phyloP scores from a whole-genome alignment of 1,140 invertebrate species.

The Lysiphlebus fabarum region DNA sequence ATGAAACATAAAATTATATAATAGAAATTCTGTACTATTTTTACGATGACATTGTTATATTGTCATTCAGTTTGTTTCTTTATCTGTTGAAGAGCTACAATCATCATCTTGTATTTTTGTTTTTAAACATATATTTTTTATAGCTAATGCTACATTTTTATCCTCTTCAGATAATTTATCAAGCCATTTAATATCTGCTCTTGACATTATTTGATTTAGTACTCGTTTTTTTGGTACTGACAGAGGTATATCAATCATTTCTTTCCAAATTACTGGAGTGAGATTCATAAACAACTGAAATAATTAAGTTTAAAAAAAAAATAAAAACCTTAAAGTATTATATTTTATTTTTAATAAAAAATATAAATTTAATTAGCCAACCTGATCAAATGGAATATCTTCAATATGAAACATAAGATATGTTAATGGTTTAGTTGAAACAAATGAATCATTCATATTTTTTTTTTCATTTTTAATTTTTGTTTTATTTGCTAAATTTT shows the following conservation, averaged over 20 bases:
- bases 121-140: constrained; percentile 33
- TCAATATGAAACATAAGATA: constrained; percentile 77
- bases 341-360: too few relatives aligned
- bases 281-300: constrained; percentile 38
- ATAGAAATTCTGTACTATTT: too few relatives aligned
- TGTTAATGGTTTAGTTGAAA: constrained; percentile 60
- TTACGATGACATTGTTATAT: too few relatives aligned
- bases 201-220: constrained; percentile 33
- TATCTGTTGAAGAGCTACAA: too few relatives aligned
- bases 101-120: background rate
- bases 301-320: background rate
- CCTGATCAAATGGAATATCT: constrained; percentile 67
- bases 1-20: too few relatives aligned
- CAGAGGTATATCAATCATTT: constrained; percentile 33
- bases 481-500: constrained; percentile 54
- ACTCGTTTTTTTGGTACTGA: constrained; percentile 30
- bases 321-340: too few relatives aligned
- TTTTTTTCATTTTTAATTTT: constrained; percentile 37
- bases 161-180: constrained; percentile 30
- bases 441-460: constrained; percentile 50
- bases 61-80: too few relatives aligned
- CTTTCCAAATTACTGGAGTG: constrained; percentile 34
- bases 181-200: constrained; percentile 39
- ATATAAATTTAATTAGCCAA: constrained; percentile 37
- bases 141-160: constrained; percentile 31